These are phyloP conservation scores for Ophraella communa DNA, from an alignment of 2,888 invertebrate species.

Conservation along the genomic window DNA sequence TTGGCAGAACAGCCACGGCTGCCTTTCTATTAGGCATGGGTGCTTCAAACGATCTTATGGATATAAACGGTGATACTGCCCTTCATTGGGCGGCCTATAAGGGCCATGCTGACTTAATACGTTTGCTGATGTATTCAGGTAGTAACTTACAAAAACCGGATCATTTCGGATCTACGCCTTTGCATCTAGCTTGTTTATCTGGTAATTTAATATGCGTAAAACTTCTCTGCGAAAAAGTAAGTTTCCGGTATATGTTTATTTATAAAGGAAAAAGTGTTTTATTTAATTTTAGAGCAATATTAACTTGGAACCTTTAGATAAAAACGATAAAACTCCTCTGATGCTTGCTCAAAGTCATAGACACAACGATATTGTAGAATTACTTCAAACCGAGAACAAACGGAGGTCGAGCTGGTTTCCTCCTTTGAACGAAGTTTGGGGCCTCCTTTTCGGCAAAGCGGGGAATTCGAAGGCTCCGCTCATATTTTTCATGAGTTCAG, in stretches of 20 bases:
- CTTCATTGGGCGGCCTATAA: conserved; percentile 95
- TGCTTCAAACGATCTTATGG: conserved; percentile 82
- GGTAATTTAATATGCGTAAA: conserved; percentile 88
- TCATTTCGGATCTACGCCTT: conserved; percentile 90
- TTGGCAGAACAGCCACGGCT: conserved; percentile 88
- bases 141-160: conserved; percentile 89
- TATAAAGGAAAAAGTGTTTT: neutral
- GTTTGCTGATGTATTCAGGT: conserved; percentile 88
- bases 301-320: conserved; percentile 85
- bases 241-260: neutral
- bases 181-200: conserved; percentile 88
- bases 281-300: conserved; percentile 76
- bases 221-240: conserved; percentile 85
- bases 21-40: conserved; percentile 91
- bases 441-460: conserved; percentile 86
- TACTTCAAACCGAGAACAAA: conserved; percentile 82
- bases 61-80: conserved; percentile 92
- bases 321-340: conserved; percentile 90
- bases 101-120: conserved; percentile 87
- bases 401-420: conserved; percentile 86
- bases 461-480: conserved; percentile 90
- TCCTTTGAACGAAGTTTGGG: conserved; percentile 87
- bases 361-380: conserved; percentile 82
- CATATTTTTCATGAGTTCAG: conserved; percentile 83
- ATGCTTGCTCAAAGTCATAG: conserved; percentile 89